These are phyloP conservation scores for Lepilemur ruficaudatus DNA, from an alignment of 2,797 vertebrate genomes.

Conservation along the genomic window DNA sequence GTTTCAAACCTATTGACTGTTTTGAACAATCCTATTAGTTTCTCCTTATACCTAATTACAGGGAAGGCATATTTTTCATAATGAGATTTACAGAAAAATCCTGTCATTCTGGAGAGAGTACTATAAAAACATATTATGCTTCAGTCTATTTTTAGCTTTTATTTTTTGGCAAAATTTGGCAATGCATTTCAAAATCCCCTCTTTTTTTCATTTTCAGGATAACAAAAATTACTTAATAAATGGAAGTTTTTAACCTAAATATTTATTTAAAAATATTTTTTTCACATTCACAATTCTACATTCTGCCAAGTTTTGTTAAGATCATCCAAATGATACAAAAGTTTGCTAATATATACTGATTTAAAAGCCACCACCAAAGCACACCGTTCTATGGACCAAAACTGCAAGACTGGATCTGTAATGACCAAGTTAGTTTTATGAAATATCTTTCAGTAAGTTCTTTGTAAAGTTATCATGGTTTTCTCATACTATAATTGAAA, in stretches of 20 bases:
- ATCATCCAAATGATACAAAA: background rate
- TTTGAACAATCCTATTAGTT: background rate
- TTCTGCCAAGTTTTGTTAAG: background rate
- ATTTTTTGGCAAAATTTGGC: background rate
- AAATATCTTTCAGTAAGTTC: conserved; percentile 73
- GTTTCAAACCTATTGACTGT: background rate
- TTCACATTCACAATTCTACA: background rate
- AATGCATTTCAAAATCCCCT: background rate
- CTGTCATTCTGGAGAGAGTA: background rate
- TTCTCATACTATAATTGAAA: conserved; percentile 71
- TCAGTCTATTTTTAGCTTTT: conserved; percentile 15
- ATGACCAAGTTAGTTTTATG: conserved; percentile 58
- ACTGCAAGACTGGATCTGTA: conserved; percentile 41
- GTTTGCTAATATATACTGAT: background rate
- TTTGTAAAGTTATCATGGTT: conserved; percentile 75
- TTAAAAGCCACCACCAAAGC: background rate
- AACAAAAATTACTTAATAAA: background rate
- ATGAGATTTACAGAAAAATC: background rate
- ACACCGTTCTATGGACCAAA: background rate
- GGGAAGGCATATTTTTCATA: background rate
- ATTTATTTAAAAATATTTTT: background rate
- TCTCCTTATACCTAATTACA: background rate
- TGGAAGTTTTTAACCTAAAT: background rate
- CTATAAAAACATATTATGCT: conserved; percentile 3
- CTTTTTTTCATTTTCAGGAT: background rate